Percentiles rank a stretch among this genome's conserved stretches.
phyloP scores from a whole-genome alignment of 2,797 vertebrate genomes.

The Naso thynnoides region DNA sequence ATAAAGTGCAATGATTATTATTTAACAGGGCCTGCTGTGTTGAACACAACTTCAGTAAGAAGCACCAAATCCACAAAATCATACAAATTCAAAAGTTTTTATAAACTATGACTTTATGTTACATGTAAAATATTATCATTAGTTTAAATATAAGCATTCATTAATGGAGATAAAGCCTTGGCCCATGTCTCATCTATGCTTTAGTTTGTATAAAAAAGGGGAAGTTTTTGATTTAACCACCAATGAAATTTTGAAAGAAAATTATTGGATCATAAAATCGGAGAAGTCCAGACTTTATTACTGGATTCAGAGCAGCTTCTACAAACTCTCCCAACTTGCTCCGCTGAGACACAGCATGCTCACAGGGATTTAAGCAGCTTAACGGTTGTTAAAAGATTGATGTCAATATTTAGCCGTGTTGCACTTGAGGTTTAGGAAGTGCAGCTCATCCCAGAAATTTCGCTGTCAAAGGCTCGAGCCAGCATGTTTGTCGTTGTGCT shows the following conservation, averaged over 20 bases:
- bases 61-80: background rate
- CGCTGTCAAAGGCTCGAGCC: conserved; percentile 4
- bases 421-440: conserved; percentile 51
- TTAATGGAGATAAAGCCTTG: background rate
- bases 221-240: background rate
- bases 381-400: conserved; percentile 58
- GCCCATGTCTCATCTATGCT: background rate
- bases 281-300: conserved; percentile 26
- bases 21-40: background rate
- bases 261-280: conserved; percentile 21
- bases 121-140: background rate
- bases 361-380: conserved; percentile 56
- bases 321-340: conserved; percentile 40
- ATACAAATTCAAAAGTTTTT: background rate
- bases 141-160: background rate
- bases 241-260: background rate
- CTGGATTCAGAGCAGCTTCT: conserved; percentile 30
- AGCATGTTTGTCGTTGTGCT: conserved; percentile 6
- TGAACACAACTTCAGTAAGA: background rate
- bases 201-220: background rate
- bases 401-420: conserved; percentile 54
- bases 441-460: conserved; percentile 28
- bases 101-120: background rate
- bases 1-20: background rate
- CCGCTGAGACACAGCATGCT: conserved; percentile 34